phyloP scores from a whole-genome alignment of 2,888 invertebrate species.

The Drosophila rubida region DNA sequence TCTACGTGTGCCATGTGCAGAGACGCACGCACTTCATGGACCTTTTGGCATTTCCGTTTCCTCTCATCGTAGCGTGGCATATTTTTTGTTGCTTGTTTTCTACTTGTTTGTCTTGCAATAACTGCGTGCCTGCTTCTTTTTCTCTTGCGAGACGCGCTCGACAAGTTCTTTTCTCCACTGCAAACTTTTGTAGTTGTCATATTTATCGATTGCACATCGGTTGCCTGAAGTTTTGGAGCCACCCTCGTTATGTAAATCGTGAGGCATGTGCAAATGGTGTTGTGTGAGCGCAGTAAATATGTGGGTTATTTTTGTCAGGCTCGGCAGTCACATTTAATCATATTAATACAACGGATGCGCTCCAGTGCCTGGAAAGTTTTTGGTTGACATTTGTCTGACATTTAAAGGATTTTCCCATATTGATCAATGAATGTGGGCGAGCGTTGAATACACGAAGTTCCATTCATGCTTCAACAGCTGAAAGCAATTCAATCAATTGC shows the following conservation, averaged over 20 bases:
- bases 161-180: constrained; percentile 12
- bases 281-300: constrained; percentile 14
- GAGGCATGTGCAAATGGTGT: constrained; percentile 26
- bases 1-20: constrained; percentile 53
- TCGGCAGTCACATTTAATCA: constrained; percentile 72
- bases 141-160: constrained; percentile 39
- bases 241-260: constrained; percentile 28
- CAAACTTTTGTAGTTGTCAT: neutral
- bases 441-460: constrained; percentile 32
- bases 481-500: constrained; percentile 35
- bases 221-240: neutral
- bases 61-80: constrained; percentile 43
- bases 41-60: constrained; percentile 77
- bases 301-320: constrained; percentile 46
- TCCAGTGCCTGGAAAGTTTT: neutral
- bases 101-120: constrained; percentile 66
- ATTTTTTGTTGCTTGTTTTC: constrained; percentile 45
- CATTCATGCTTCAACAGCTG: constrained; percentile 44
- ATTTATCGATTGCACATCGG: neutral
- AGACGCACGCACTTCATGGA: constrained; percentile 70
- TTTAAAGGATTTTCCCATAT: constrained; percentile 62
- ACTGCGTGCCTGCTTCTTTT: constrained; percentile 50
- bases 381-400: constrained; percentile 52
- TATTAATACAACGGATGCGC: constrained; percentile 59
- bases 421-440: constrained; percentile 48